Base-by-base conservation (phyloP, 2,113 vertebrate genomes). In the Passer montanus region DNA sequence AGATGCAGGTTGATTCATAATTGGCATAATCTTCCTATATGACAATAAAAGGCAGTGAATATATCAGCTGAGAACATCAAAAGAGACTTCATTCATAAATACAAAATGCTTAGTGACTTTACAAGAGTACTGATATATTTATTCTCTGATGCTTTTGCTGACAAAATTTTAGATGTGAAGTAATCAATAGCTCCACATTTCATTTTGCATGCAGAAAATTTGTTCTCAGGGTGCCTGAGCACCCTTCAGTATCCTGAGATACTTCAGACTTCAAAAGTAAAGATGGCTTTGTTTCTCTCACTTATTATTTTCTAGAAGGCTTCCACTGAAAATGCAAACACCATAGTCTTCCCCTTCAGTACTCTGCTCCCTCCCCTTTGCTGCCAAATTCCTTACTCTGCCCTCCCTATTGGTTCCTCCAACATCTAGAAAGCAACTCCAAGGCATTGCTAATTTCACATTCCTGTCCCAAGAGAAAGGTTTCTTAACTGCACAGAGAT, bases 1-100 rank as follows among this genome's bases (percentile, higher is more conserved):
- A 95, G 73, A 93, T 80, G 74, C 68, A 93, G 76, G 43, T 67
- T 93, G 94, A 97, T 95, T 94, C 53, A 95, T 94, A 92, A 93
- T 80, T 87, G 79, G 68, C 46, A 69, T 79, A 88, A 95, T 89
- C 56, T 43, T 60, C 13, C 85, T 82, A 35, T 73, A 74, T 87
- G 89, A 93, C 22, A 28, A 68, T n/a, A 94, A 94, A 92, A 93
- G 76, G 44, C 27, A 74, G 49, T 39, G 87, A 84, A 64, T 55
- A 83, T 66, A 59, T 95, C 92, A 92, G 44, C 82, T 72, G 93
- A 84, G 66, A 81, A 80, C 31, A 67, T 79, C 88, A 75, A 31
- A 88, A 91, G 81, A 89, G 1, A 27, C 7, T 80, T 83, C 20
- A 49, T 63, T 82, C 15, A 64, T 3, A 2, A 62, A 43, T 31